A percentile compares a stretch with the other conserved stretches of the same genome.
Evolutionary conservation across 2,797 vertebrate genomes (phyloP).

Genomic region (Pagetopsis macropterus): DNA sequence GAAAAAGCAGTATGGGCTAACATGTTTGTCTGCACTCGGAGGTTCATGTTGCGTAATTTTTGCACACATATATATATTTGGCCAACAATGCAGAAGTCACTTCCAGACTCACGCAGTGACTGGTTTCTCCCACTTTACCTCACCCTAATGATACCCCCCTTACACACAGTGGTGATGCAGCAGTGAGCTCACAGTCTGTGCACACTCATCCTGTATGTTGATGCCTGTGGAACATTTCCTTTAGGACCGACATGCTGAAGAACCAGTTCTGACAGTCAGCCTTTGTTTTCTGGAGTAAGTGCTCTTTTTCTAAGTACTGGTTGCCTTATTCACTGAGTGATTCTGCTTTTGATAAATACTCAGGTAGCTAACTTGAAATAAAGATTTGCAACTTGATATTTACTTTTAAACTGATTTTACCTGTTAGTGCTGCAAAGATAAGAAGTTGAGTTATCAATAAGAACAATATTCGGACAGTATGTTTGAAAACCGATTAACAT

Average conservation of each 20-base stretch:
- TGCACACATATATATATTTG: slow-evolving; percentile 5
- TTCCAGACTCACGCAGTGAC: slow-evolving; percentile 8
- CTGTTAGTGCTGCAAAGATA: neutral
- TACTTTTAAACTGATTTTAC: slow-evolving; percentile 16
- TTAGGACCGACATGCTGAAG: slow-evolving; percentile 19
- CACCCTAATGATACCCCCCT: slow-evolving; percentile 20
- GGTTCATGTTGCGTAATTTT: slow-evolving; percentile 24
- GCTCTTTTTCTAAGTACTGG: neutral
- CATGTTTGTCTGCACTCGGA: slow-evolving; percentile 11
- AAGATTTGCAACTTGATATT: slow-evolving; percentile 8
- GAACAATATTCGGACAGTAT: too few relatives aligned
- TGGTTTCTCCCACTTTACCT: slow-evolving; percentile 7
- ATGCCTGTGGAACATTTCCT: slow-evolving; percentile 38
- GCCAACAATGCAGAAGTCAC: slow-evolving; percentile 2
- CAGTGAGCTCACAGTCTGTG: slow-evolving; percentile 30
- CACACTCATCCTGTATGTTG: slow-evolving; percentile 38
- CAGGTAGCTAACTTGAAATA: neutral
- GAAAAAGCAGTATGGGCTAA: slow-evolving; percentile 23
- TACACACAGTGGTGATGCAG: slow-evolving; percentile 44
- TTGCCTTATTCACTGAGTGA: neutral
- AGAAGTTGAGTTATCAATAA: too few relatives aligned
- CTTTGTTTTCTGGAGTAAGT: slow-evolving; percentile 35
- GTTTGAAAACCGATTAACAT: too few relatives aligned
- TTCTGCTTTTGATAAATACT: neutral
- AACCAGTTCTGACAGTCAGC: slow-evolving; percentile 63